Conservation (phyloP, 1,140 invertebrate species). For the Drosophila pruinosa region DNA sequence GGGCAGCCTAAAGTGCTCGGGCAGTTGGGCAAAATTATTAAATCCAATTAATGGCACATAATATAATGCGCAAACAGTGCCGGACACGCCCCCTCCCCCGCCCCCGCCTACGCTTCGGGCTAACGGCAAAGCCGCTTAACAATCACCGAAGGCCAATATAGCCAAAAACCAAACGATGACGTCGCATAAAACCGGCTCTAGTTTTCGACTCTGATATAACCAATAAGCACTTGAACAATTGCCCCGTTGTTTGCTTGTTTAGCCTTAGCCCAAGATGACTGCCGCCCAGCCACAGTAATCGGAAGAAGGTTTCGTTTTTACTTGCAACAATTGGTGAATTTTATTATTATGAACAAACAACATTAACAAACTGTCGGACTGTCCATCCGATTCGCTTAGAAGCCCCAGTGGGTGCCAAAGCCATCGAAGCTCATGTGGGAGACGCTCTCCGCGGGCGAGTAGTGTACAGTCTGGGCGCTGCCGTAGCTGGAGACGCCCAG, state of each 20-base stretch:
- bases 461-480: conserved; percentile 79
- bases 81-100: conserved; percentile 58
- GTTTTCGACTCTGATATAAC: conserved; percentile 30
- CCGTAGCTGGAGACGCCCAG: conserved; percentile 82
- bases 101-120: conserved; percentile 26
- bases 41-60: conserved; percentile 75
- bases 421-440: conserved; percentile 84
- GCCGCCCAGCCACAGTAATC: conserved; percentile 3
- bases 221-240: conserved; percentile 14
- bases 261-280: conserved; percentile 25
- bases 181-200: conserved; percentile 51
- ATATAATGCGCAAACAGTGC: conserved; percentile 40
- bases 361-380: conserved; percentile 59
- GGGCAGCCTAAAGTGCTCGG: conserved; percentile 11
- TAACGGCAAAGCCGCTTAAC: conserved; percentile 50
- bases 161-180: conserved; percentile 36
- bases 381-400: conserved; percentile 67
- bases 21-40: conserved; percentile 58
- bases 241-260: conserved; percentile 47
- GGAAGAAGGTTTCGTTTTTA: conserved; percentile 51
- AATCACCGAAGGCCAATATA: conserved; percentile 52
- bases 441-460: conserved; percentile 84
- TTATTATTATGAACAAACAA: conserved; percentile 49
- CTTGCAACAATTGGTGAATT: conserved; percentile 50
- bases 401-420: conserved; percentile 84